Base-by-base conservation (phyloP, 2,797 vertebrate species). In the Parauchenoglanis ngamensis region DNA sequence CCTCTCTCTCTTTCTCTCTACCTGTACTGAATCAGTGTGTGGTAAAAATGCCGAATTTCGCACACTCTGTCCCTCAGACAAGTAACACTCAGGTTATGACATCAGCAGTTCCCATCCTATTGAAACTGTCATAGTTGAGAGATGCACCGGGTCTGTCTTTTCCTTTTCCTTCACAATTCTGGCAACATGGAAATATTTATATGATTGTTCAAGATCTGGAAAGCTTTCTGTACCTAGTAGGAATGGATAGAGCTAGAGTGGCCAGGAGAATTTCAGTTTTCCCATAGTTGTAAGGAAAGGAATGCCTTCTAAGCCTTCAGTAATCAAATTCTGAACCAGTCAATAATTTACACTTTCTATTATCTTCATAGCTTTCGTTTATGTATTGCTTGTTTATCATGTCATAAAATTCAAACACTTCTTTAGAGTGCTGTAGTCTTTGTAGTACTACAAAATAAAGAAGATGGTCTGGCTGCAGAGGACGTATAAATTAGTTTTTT, bases 61-160 rank as follows among this genome's bases (percentile, higher is more conserved):
- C 65, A 86, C 84, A 46, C 57, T 56, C 80, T 52, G 15, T 84
- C 28, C 56, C 56, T 87, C 81, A 89, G 85, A 87, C 83, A 77
- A 88, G 88, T 63, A 90, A 89, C 84, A 89, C 44, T 54, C 46
- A 81, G 88, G 86, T 89, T 84, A 88, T 85, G 83, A 87, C 78
- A 85, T 88, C 89, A 83, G 79, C 87, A 80, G 86, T 83, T 86
- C 85, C 67, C 82, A 56, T 86, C 78, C 31, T 83, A 87, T 85
- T 89, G 80, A 78, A 86, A 78, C 89, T 89, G 86, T 85, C 61
- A 85, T 75, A 61, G 83, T 56, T 89, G 54, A 85, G 81, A 89
- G 76, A 70, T 23, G 17, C 61, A 46, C 70, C 31, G n/a, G 35
- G 31, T 63, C 75, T 83, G 35, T 61, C 7, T 83, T 83, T 85